Evolutionary conservation across 1,140 invertebrate genomes (phyloP).

Genomic region (Homalodisca vitripennis): DNA sequence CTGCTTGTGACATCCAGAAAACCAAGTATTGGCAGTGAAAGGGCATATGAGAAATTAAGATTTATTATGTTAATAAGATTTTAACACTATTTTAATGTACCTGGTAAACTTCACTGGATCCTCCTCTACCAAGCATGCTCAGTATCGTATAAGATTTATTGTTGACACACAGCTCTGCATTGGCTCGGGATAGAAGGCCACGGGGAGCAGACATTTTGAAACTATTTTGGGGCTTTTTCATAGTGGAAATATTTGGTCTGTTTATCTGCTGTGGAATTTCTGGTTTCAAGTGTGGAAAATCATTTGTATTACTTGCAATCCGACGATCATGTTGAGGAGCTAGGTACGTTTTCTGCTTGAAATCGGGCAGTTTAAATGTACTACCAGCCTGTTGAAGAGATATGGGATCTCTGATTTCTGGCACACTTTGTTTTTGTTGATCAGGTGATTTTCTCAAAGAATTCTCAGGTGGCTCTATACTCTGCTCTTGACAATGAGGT

Average conservation of each 20-base stretch:
- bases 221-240: neutral
- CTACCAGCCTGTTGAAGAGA: neutral
- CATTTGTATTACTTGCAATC: neutral
- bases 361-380: neutral
- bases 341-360: slow-evolving; percentile 1
- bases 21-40: neutral
- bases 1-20: neutral
- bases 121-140: slow-evolving; percentile 41
- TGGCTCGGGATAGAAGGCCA: neutral
- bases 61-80: neutral
- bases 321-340: neutral
- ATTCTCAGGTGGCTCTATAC: neutral
- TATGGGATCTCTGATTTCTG: neutral
- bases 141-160: slow-evolving; percentile 39
- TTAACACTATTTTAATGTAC: slow-evolving; percentile 26
- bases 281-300: neutral
- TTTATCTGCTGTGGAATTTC: neutral
- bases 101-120: slow-evolving; percentile 43
- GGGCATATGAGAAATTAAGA: neutral
- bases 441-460: neutral
- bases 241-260: neutral
- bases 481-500: too few species aligned
- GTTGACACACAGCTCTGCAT: slow-evolving; percentile 35
- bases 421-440: neutral
- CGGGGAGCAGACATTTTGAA: neutral